phyloP scores from a whole-genome alignment of 92 coral and sea anemone species.

The Epizoanthus scotinus region DNA sequence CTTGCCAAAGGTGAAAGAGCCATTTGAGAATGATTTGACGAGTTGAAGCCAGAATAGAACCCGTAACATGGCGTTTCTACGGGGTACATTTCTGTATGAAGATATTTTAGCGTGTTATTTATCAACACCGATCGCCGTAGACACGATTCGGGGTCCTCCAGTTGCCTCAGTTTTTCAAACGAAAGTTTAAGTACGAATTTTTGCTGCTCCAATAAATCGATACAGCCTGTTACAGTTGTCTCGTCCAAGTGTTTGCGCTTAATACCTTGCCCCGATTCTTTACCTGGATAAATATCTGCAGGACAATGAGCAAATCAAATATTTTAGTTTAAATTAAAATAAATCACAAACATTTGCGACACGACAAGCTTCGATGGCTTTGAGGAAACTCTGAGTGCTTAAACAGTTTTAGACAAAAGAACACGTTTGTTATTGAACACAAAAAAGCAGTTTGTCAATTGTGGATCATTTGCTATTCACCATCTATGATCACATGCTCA shows the following conservation, averaged over 20 bases:
- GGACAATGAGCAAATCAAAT: conserved; percentile 54
- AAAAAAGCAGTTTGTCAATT: conserved; percentile 20
- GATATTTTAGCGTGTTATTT: conserved; percentile 90
- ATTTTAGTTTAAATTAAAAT: conserved; percentile 29
- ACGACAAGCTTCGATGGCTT: conserved; percentile 34
- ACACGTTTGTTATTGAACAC: conserved; percentile 18
- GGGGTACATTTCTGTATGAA: conserved; percentile 81
- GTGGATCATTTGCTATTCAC: conserved; percentile 7
- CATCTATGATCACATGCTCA: conserved; percentile 28
- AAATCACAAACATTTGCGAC: conserved; percentile 33
- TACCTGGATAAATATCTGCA: conserved; percentile 66
- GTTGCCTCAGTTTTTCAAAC: conserved; percentile 85
- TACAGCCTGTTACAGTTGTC: conserved; percentile 18
- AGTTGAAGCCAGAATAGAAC: conserved; percentile 25
- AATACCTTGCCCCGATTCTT: conserved; percentile 58
- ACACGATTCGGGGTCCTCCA: conserved; percentile 95
- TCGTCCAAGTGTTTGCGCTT: conserved; percentile 54
- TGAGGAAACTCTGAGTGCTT: conserved; percentile 32
- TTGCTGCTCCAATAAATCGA: conserved; percentile 44
- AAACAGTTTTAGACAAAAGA: conserved; percentile 34
- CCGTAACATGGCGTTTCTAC: conserved; percentile 76
- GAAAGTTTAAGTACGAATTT: conserved; percentile 83
- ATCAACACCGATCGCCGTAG: conserved; percentile 90
- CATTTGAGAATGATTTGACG: background rate
- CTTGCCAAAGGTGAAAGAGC: conserved; percentile 39